Evolutionary conservation across 1,140 invertebrate species (phyloP).

Genomic region (Holotrichia oblita): DNA sequence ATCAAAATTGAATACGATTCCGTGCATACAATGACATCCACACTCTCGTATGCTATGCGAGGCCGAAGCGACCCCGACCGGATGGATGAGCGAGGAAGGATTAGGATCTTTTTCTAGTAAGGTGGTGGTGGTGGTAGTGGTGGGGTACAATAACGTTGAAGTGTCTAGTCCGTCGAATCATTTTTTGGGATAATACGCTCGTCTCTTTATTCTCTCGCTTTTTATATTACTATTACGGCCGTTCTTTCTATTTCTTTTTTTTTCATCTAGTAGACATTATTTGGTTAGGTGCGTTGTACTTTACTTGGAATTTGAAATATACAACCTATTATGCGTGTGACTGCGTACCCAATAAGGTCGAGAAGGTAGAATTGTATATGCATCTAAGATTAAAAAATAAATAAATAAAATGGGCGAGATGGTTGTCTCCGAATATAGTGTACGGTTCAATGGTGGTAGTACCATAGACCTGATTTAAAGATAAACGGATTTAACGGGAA

Average conservation of each 20-base stretch:
- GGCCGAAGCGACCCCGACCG: neutral
- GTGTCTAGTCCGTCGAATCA: neutral
- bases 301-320: slow-evolving; percentile 30
- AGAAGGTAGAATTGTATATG: neutral
- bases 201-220: neutral
- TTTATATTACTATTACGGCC: neutral
- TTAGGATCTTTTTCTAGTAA: neutral
- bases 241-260: neutral
- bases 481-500: neutral
- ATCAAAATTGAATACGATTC: slow-evolving; percentile 37
- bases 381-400: neutral
- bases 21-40: neutral
- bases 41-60: neutral
- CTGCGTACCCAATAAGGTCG: neutral
- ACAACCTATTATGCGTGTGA: neutral
- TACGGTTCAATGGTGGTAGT: slow-evolving; percentile 1
- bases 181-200: no score
- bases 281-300: neutral
- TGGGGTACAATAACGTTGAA: neutral
- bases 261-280: neutral
- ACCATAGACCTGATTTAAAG: neutral
- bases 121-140: neutral
- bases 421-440: no score
- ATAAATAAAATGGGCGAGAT: no score
- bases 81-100: slow-evolving; percentile 7